Percentiles rank a stretch among this genome's conserved stretches.
These are phyloP conservation scores for Scaptomyza montana DNA, from an alignment of 1,140 invertebrate genomes.

Conservation along the genomic window DNA sequence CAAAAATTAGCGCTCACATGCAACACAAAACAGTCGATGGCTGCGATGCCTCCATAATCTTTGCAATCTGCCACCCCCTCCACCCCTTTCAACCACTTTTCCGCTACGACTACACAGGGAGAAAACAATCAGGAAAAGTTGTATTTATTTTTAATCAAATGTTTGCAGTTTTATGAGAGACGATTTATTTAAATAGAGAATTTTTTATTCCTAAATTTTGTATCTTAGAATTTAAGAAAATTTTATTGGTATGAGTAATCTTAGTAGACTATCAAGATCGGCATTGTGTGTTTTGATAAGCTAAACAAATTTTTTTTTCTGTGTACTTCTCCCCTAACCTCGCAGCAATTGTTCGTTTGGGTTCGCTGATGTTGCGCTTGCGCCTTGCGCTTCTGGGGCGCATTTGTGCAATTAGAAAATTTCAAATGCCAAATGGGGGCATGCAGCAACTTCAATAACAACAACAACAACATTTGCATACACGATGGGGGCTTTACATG, in stretches of 20 bases:
- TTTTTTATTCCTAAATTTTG: too few relatives aligned
- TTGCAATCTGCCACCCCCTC: slow-evolving; percentile 17
- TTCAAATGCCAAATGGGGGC: slow-evolving; percentile 59
- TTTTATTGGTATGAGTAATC: neutral
- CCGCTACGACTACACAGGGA: neutral
- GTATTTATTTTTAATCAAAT: too few relatives aligned
- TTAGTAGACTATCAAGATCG: neutral
- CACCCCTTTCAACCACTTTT: neutral
- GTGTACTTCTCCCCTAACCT: neutral
- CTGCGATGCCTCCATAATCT: slow-evolving; percentile 46
- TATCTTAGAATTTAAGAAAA: too few relatives aligned
- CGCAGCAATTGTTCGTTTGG: slow-evolving; percentile 36
- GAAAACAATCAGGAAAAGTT: neutral
- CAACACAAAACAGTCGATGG: slow-evolving; percentile 36
- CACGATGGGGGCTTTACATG: slow-evolving; percentile 40
- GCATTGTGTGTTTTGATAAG: neutral
- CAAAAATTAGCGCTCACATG: slow-evolving; percentile 67
- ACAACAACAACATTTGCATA: slow-evolving; percentile 11
- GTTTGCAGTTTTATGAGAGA: too few relatives aligned
- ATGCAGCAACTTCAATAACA: slow-evolving; percentile 37
- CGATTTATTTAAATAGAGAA: too few relatives aligned
- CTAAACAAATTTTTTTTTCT: neutral
- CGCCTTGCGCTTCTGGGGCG: slow-evolving; percentile 48
- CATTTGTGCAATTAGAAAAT: slow-evolving; percentile 64
- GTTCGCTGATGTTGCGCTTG: slow-evolving; percentile 24